Base-by-base conservation (phyloP, 2,888 invertebrate genomes). In the Lithophane socia region DNA sequence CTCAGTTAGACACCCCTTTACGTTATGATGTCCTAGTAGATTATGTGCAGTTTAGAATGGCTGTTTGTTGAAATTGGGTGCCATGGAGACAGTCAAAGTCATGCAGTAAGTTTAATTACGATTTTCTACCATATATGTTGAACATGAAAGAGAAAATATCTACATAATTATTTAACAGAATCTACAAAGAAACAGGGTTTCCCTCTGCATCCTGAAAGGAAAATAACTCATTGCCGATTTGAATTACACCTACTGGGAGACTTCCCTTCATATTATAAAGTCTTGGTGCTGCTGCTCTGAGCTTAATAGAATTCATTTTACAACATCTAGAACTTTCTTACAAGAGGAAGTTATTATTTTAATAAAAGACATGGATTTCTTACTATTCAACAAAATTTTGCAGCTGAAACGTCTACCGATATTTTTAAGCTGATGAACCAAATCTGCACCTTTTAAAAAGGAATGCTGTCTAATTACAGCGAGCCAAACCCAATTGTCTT, bases 1-100 rank as follows among this genome's bases (percentile, higher is more conserved):
- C 87, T 83, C 65, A 70, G 74, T 72, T 75, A 80, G 61, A 75
- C 65, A 79, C 70, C 61, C 72, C 72, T 81, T 68, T 72, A 74
- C 54, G 71, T 73, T 80, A 88, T 85, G 74, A 67, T 73, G 44
- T 68, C 76, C 66, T 88, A 29, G 80, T 87, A 82, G 47, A 68
- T 56, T 61, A 60, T 54, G 58, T 83, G 74, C 61, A 75, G 52
- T 79, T 77, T 29, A 81, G 10, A 49, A 65, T 85, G 29, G 42
- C 42, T 75, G 68, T 77, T 85, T 77, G 68, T 74, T 69, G 58
- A 52, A 72, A 82, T 73, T 84, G 63, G 21, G 13, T n/a, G 47
- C n/a, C 2, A n/a, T 37, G 47, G 24, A 58, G 5, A 16, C 18
- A 54, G 5, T 7, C 7, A 47, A 81, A 56, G 18, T 56, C 29